Evolutionary conservation across 2,888 invertebrate species (phyloP).

Genomic region (Chloroclysta siterata): DNA sequence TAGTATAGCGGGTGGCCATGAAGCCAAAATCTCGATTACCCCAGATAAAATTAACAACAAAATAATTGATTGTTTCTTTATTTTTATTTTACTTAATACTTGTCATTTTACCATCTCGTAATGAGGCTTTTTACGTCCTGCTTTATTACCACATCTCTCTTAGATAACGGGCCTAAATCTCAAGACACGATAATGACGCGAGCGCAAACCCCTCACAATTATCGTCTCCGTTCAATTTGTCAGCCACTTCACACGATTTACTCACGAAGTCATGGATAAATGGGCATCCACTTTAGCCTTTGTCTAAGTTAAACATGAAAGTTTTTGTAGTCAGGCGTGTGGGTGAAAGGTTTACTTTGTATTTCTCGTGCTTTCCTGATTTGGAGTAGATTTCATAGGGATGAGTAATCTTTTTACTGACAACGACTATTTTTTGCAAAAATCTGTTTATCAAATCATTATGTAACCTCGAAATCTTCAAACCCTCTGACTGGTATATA

Average conservation of each 20-base stretch:
- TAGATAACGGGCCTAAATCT: slow-evolving; percentile 4
- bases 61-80: too few relatives aligned
- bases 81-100: too few relatives aligned
- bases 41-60: too few relatives aligned
- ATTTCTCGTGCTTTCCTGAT: slow-evolving; percentile 58
- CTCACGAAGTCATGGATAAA: slow-evolving; percentile 49
- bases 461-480: too few relatives aligned
- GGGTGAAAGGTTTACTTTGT: slow-evolving; percentile 60
- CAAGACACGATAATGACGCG: slow-evolving; percentile 35
- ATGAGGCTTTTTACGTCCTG: too few relatives aligned
- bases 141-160: too few relatives aligned
- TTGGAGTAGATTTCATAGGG: slow-evolving; percentile 50
- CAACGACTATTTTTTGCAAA: not conserved
- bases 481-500: too few relatives aligned
- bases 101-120: too few relatives aligned
- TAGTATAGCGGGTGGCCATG: too few relatives aligned
- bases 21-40: too few relatives aligned
- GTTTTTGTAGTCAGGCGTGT: slow-evolving; percentile 39
- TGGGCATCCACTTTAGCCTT: slow-evolving; percentile 57
- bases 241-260: slow-evolving; percentile 52
- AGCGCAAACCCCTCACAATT: slow-evolving; percentile 45
- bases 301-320: slow-evolving; percentile 57
- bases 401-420: slow-evolving; percentile 26
- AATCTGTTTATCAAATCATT: not conserved
- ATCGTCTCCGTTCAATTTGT: slow-evolving; percentile 57